phyloP scores from a whole-genome alignment of 2,113 vertebrate genomes.

The Festucalex cinctus region DNA sequence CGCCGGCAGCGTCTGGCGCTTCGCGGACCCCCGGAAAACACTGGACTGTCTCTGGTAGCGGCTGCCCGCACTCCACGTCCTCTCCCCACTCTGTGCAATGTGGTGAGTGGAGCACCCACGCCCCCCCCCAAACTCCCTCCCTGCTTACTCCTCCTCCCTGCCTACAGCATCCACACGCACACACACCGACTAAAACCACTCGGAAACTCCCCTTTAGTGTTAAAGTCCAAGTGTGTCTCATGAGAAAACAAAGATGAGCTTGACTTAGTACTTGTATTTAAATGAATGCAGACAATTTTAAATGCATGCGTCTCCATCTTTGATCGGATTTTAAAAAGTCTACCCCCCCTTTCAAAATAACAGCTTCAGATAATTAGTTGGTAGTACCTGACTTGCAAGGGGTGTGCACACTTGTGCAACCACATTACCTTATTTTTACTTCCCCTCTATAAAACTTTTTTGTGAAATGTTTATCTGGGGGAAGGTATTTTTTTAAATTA shows the following conservation, averaged over 20 bases:
- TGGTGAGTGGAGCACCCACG: not conserved
- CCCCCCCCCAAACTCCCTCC: not conserved
- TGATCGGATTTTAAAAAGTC: not conserved
- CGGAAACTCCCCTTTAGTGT: constrained; percentile 1
- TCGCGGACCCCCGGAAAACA: not conserved
- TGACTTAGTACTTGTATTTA: not conserved
- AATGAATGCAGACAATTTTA: not conserved
- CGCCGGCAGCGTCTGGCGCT: not conserved
- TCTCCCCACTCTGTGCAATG: not conserved
- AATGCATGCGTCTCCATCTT: not conserved
- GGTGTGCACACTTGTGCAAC: too few relatives aligned
- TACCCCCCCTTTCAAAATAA: not conserved
- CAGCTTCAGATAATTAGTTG: too few relatives aligned
- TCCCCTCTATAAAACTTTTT: too few relatives aligned
- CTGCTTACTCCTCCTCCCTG: not conserved
- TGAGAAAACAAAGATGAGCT: not conserved
- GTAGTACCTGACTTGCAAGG: too few relatives aligned
- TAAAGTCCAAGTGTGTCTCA: not conserved
- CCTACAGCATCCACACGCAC: not conserved
- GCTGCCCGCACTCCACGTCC: not conserved
- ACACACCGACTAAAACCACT: not conserved
- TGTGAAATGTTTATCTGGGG: too few relatives aligned
- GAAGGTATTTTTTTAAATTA: too few relatives aligned
- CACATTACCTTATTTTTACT: too few relatives aligned
- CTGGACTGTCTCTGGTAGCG: not conserved